Conservation (phyloP, 1,140 invertebrate species). For the Drosophila eugracilis region DNA sequence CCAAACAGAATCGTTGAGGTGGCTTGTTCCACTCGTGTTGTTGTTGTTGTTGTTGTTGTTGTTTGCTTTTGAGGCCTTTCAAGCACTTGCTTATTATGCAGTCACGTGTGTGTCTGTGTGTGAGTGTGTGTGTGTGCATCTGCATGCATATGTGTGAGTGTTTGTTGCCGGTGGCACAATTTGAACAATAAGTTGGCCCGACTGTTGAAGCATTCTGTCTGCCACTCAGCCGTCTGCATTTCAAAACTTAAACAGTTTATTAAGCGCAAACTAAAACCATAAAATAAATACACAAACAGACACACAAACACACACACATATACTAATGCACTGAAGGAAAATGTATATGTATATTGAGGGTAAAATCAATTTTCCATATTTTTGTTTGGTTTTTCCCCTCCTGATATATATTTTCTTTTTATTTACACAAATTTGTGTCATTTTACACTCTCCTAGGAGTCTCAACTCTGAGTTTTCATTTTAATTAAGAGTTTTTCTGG, state of each 20-base stretch:
- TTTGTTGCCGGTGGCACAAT: slow-evolving; percentile 48
- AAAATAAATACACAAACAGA: slow-evolving; percentile 2
- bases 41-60: slow-evolving; percentile 41
- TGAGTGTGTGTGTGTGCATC: slow-evolving; percentile 3
- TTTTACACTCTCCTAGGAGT: slow-evolving; percentile 20
- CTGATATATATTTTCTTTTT: background rate
- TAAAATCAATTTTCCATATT: no score
- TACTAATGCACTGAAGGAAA: background rate
- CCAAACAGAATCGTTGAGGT: slow-evolving; percentile 54
- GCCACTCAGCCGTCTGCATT: slow-evolving; percentile 50
- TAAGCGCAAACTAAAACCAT: slow-evolving; percentile 35
- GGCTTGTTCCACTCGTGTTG: slow-evolving; percentile 44
- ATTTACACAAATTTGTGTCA: slow-evolving; percentile 2
- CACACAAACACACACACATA: background rate
- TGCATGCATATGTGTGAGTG: slow-evolving; percentile 10
- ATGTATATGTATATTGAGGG: no score
- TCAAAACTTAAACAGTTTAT: slow-evolving; percentile 64
- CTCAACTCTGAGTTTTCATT: slow-evolving; percentile 29
- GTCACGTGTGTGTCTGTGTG: slow-evolving; percentile 32
- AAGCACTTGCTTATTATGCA: slow-evolving; percentile 55
- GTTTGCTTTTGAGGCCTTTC: slow-evolving; percentile 51
- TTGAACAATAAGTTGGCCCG: slow-evolving; percentile 54
- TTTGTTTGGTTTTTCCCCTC: no score
- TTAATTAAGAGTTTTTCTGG: background rate
- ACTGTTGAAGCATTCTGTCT: slow-evolving; percentile 36